Base-by-base conservation (phyloP, 2,113 vertebrate species). In the Panthera uncia region DNA sequence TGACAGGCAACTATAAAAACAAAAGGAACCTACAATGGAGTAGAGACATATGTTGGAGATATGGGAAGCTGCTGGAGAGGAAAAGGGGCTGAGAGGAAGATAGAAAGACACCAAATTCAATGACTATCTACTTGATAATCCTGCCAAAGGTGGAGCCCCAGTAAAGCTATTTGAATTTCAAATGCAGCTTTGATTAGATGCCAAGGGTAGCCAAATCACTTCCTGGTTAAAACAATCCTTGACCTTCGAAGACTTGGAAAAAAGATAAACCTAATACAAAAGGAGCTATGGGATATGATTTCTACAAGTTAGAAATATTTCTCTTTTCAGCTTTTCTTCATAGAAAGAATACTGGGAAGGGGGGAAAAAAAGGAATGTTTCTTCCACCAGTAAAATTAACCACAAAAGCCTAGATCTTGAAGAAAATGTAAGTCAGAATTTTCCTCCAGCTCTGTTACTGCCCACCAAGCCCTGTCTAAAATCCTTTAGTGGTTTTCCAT, bases 121-220 rank as follows among this genome's bases (percentile, higher is more conserved):
- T 38, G 38, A 7, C 21, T 21, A 15, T 11, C 33, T 48, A 31
- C 45, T 78, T 74, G 8, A 68, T 73, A 63, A 65, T 29, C 41
- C 73, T 52, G 36, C 27, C 36, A 5, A 71, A 14, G 13, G 25
- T 5, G 27, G 71, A 65, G 19, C 8, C 15, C 55, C 85, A 27
- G 18, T 13, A 71, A 65, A 66, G 19, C 11, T n/a, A 65, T 23
- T 69, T 1, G 2, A 11, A 61, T 91, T 95, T 93, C 81, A 81
- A 89, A 38, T 71, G 18, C 23, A 86, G 21, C 33, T 96, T 85
- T 96, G 61, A 91, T 57, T 65, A 89, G n/a, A 94, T 55, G 48
- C 36, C 92, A 96, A 93, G 7, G 21, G 12, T 50, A 74, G 65
- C 7, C 66, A 89, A 74, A 13, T 36, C 74, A 81, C 16, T 85